Base-by-base conservation (phyloP, 1,140 invertebrate species). In the Chionoecetes opilio region DNA sequence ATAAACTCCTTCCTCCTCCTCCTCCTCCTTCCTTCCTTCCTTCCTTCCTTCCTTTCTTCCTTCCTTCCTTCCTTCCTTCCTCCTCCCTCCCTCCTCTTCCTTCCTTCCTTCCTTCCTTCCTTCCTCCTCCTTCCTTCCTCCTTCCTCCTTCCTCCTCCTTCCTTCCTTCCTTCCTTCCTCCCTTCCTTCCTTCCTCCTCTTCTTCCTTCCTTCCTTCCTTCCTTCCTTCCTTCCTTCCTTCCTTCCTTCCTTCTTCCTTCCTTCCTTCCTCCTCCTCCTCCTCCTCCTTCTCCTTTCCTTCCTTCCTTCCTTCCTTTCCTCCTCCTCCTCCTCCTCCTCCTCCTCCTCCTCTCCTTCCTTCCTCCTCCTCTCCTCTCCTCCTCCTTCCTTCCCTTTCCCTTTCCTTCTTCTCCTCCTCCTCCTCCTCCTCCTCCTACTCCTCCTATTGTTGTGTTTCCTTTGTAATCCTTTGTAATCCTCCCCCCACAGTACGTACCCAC, bases 401-500 rank as follows among this genome's bases (percentile, higher is more conserved):
- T 21, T 21, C 21, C 82, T 21, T 84, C 5, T 34, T 29, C 82
- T 34, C 5, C 21, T 29, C 82, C 82, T 32, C 3, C 21, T 21
- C 21, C 82, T 32, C 32, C 21, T 29, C 21, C n/a, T n/a, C n/a
- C n/a, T n/a, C n/a, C 5, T 34, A 6, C 82, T 34, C 5, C 21
- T 29, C 82, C 82, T 32, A 8, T 32, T 21, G 3, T 21, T 32
- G 3, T 32, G 3, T 6, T 1, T 82, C 21, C n/a, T 34, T 11
- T n/a, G 35, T 21, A 90, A 11, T 11, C 29, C 32, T 37, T 82
- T 14, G 2, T 92, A 3, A 14, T 14, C 92, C 2, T 32, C 29
- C 29, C 3, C 29, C 86, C 29, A 34, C 84, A 96, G 96, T 96
- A 96, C 87, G 95, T 96, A 63, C 95, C 96, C 26, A 96, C 93